Evolutionary conservation across 2,797 vertebrate species (phyloP).

Genomic region (Gouania willdenowi): DNA sequence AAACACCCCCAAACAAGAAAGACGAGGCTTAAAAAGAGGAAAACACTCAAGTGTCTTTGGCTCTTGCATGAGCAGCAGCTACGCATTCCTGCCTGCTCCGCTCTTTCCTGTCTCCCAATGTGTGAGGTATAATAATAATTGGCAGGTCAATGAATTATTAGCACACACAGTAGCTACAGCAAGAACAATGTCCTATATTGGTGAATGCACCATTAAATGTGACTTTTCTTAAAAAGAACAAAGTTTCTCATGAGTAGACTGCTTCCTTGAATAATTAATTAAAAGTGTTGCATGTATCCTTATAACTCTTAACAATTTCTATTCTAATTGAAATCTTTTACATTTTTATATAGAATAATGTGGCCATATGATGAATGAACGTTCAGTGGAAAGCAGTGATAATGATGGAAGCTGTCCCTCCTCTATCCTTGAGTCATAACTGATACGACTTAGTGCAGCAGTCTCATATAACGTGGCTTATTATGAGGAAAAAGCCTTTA

Average conservation of each 20-base stretch:
- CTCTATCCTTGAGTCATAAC: constrained; percentile 69
- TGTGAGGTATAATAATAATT: constrained; percentile 65
- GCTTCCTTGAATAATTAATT: constrained; percentile 53
- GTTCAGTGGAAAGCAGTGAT: constrained; percentile 61
- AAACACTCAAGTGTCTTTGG: constrained; percentile 66
- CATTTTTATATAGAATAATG: constrained; percentile 57
- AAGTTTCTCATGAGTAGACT: constrained; percentile 55
- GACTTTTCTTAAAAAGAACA: constrained; percentile 60
- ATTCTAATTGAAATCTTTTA: constrained; percentile 57
- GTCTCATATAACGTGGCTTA: constrained; percentile 73
- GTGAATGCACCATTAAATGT: constrained; percentile 46
- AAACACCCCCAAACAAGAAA: constrained; percentile 53
- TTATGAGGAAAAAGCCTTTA: constrained; percentile 70
- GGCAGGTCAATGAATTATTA: constrained; percentile 73
- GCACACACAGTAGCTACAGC: constrained; percentile 44
- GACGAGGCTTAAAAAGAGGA: constrained; percentile 40
- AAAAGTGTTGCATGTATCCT: constrained; percentile 32
- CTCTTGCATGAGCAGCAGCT: constrained; percentile 56
- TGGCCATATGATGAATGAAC: constrained; percentile 63
- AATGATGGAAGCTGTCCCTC: constrained; percentile 70
- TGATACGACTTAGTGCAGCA: constrained; percentile 51
- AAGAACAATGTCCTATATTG: constrained; percentile 53
- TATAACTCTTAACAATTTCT: constrained; percentile 40
- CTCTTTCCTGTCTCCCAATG: constrained; percentile 45
- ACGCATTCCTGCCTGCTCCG: constrained; percentile 32